Conservation (phyloP, 2,113 vertebrate species). For the Trogon melanurus region DNA sequence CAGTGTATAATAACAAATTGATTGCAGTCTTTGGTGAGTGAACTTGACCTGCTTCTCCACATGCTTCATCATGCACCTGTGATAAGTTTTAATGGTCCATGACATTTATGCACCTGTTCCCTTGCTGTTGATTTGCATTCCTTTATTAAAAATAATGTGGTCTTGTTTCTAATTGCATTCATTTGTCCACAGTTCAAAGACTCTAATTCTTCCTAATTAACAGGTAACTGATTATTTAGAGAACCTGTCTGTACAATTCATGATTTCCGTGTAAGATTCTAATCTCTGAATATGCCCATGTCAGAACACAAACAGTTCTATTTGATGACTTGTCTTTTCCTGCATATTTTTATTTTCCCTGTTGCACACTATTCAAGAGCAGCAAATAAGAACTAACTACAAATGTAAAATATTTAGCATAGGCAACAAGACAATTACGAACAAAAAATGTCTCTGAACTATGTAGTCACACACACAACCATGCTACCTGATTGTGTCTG, state of each 20-base stretch:
- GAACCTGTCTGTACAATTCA: background rate
- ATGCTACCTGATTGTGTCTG: background rate
- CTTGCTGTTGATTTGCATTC: background rate
- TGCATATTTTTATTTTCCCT: background rate
- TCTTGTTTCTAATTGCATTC: slow-evolving; percentile 17
- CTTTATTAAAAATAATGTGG: slow-evolving; percentile 32
- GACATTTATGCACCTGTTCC: slow-evolving; percentile 47
- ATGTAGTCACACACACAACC: background rate
- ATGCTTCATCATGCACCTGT: slow-evolving; percentile 13
- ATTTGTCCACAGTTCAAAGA: slow-evolving; percentile 33
- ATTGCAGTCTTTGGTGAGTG: background rate
- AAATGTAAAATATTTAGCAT: background rate
- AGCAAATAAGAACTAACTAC: background rate
- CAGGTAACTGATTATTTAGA: background rate
- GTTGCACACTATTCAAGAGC: background rate
- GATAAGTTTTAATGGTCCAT: slow-evolving; percentile 16
- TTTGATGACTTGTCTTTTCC: background rate
- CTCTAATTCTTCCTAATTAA: slow-evolving; percentile 26
- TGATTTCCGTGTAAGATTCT: background rate
- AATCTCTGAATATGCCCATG: background rate
- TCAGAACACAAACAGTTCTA: background rate
- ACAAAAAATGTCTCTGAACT: background rate
- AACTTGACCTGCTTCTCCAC: slow-evolving; percentile 3
- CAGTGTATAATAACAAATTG: background rate
- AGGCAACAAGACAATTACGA: background rate